Evolutionary conservation across 92 coral and sea anemone genomes (phyloP), one percentile per base, ranked within the genome.

Genomic region (Desmophyllum pertusum): DNA sequence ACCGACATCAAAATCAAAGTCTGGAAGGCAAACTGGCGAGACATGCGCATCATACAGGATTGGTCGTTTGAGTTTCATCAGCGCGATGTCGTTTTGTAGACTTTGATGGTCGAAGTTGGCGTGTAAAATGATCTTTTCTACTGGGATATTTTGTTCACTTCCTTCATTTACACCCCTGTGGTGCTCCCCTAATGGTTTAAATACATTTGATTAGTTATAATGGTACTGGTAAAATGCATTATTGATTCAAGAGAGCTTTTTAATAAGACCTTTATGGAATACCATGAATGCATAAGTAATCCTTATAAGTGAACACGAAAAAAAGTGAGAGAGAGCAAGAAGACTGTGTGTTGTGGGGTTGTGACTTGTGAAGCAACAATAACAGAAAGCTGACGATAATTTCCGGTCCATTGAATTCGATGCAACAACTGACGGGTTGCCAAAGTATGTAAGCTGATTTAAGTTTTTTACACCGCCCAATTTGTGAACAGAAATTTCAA

Each of bases 31-130:
- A 45, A 96, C 88, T 3, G 98, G 99, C 2, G 87, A 83, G 9
- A 94, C 89, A 52, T 92, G 74, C 10, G 86, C 75, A 61, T 90
- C 86, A 81, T 84, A 92, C 19, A 77, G 73, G 71, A 90, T 92
- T 19, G 92, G 92, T 4, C 72, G 83, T 30, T 88, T 77, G 23
- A 96, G 90, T 74, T 87, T 93, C 21, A 96, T 51, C 68, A 96
- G 63, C 10, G 99, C 99, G 23, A 96, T 89, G 85, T 96, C 99
- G 65, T 88, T 94, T 65, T 87, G 86, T 3, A 94, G 89, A 52
- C 57, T 61, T 1, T 30, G 66, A 1, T 52, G 35, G 30, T 84
- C 50, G 85, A 88, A 96, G 36, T 83, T 70, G 31, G 88, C 66
- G 64, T 96, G 97, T 4, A 96, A 41, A 66, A 90, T 52, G 55